A percentile compares a stretch with the other conserved stretches of the same genome.
Conservation (phyloP, 2,888 invertebrate species). For the Hofmannophila pseudospretella region DNA sequence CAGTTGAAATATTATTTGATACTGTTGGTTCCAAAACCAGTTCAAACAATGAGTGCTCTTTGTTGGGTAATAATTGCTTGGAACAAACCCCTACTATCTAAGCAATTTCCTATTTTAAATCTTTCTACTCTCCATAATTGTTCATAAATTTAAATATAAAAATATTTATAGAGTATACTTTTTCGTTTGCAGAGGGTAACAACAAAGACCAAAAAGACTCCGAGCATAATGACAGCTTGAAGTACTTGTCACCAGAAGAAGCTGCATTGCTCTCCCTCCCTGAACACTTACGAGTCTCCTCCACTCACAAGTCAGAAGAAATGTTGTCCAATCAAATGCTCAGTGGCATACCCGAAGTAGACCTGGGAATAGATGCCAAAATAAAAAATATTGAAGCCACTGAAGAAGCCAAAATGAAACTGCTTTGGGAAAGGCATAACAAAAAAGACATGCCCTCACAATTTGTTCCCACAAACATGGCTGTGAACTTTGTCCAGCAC, state of each 20-base stretch:
- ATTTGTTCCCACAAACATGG: conserved; percentile 98
- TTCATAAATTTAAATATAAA: no score
- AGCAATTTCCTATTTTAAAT: no score
- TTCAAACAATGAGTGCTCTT: no score
- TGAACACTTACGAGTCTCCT: conserved; percentile 90
- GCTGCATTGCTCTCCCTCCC: conserved; percentile 93
- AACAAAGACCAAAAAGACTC: conserved; percentile 57
- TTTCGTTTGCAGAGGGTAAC: conserved; percentile 49
- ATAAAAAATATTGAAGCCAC: conserved; percentile 99
- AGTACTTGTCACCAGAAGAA: conserved; percentile 92
- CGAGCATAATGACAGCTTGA: conserved; percentile 64
- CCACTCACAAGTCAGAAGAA: conserved; percentile 94
- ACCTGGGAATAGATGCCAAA: conserved; percentile 99
- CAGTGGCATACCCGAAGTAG: conserved; percentile 99
- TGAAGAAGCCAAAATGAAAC: conserved; percentile 96
- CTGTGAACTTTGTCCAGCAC: conserved; percentile 98
- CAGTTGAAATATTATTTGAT: no score
- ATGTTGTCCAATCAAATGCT: conserved; percentile 99
- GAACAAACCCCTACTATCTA: no score
- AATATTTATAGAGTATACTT: no score
- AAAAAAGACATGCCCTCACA: conserved; percentile 96
- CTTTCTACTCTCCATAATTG: no score
- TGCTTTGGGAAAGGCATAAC: conserved; percentile 92
- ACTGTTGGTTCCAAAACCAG: no score
- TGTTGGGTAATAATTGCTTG: no score